Percentiles rank a stretch among this genome's conserved stretches.
Evolutionary conservation across 2,888 invertebrate species (phyloP).

Genomic region (Exocentrus adspersus): DNA sequence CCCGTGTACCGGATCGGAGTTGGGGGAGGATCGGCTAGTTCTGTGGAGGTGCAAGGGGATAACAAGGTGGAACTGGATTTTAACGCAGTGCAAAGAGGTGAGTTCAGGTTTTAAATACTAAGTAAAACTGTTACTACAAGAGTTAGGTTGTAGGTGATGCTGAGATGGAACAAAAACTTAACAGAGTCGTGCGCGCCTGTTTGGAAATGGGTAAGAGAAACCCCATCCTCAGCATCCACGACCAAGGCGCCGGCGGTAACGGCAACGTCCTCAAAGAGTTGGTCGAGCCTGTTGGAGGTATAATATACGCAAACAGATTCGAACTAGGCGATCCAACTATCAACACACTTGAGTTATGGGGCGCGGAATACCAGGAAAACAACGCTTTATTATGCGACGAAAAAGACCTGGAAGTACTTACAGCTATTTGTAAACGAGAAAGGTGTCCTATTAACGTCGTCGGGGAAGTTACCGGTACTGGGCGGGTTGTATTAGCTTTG

Average conservation of each 20-base stretch:
- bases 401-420: conserved; percentile 72
- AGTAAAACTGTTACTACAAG: too few relatives aligned
- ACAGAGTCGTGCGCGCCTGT: conserved; percentile 92
- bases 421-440: conserved; percentile 83
- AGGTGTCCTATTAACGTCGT: conserved; percentile 91
- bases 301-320: conserved; percentile 87
- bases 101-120: background rate
- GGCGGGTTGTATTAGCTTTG: conserved; percentile 75
- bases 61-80: conserved; percentile 90
- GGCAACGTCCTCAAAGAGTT: conserved; percentile 97
- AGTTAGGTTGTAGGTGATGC: conserved; percentile 76
- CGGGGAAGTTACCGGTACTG: conserved; percentile 89
- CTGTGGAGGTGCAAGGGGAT: conserved; percentile 92
- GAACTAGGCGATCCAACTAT: conserved; percentile 95
- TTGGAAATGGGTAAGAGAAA: conserved; percentile 83
- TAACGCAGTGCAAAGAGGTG: conserved; percentile 93
- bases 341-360: conserved; percentile 94
- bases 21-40: conserved; percentile 98
- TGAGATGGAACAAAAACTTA: conserved; percentile 98
- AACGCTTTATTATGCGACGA: conserved; percentile 86
- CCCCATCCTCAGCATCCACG: conserved; percentile 95
- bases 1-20: conserved; percentile 98
- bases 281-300: conserved; percentile 93
- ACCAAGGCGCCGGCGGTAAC: conserved; percentile 99
- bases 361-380: conserved; percentile 97